Conservation (phyloP, 2,113 vertebrate genomes). For the Scopus umbretta region DNA sequence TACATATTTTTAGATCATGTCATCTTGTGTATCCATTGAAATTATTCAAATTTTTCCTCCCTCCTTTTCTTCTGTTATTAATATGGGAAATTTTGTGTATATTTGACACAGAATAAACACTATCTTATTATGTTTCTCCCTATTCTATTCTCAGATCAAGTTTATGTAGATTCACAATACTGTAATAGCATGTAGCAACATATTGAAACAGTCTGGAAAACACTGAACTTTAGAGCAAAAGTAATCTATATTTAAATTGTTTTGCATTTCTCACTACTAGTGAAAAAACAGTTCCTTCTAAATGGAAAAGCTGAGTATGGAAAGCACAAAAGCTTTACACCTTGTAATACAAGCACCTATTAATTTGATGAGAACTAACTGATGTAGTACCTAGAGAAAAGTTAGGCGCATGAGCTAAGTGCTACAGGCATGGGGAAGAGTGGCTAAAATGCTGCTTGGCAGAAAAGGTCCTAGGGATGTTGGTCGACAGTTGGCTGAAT, state of each 20-base stretch:
- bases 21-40: background rate
- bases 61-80: background rate
- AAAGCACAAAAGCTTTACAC: background rate
- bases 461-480: too few species aligned
- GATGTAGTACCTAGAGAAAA: background rate
- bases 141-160: background rate
- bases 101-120: background rate
- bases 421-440: too few species aligned
- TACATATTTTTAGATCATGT: background rate
- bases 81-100: background rate
- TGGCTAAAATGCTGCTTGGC: too few species aligned
- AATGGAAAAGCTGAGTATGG: background rate
- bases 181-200: background rate
- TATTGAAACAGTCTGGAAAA: background rate
- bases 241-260: background rate
- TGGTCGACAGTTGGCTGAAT: too few species aligned
- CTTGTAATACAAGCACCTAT: background rate
- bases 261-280: background rate
- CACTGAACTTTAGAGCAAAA: background rate
- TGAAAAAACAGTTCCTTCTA: background rate
- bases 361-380: background rate
- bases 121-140: background rate
- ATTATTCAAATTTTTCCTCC: background rate
- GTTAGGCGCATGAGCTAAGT: background rate
- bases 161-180: background rate